These are phyloP conservation scores for Chymomyza procnemis DNA, from an alignment of 2,888 invertebrate species.

Conservation along the genomic window DNA sequence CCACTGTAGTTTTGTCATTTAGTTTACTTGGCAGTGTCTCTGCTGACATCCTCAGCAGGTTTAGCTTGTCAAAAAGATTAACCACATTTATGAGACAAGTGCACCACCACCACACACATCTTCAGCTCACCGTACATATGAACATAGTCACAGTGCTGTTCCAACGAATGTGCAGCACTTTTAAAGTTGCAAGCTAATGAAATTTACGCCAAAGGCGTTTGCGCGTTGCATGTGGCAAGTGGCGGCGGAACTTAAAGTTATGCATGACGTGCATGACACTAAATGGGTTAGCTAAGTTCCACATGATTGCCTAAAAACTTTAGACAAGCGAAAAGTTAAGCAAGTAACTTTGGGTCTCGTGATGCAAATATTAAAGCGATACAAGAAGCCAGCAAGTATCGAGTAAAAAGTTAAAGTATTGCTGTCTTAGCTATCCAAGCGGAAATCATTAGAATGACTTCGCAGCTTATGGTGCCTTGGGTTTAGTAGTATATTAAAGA, in stretches of 20 bases:
- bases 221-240: slow-evolving; percentile 1
- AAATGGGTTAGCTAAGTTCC: neutral
- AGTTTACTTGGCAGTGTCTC: neutral
- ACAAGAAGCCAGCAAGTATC: neutral
- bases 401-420: neutral
- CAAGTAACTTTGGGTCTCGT: neutral
- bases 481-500: neutral
- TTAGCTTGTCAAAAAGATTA: slow-evolving; percentile 60
- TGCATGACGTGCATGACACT: neutral
- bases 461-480: neutral
- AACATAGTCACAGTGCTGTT: neutral
- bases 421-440: neutral
- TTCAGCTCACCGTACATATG: neutral
- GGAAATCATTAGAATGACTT: neutral
- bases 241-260: slow-evolving; percentile 4
- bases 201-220: slow-evolving; percentile 51
- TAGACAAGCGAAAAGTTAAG: neutral
- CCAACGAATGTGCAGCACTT: slow-evolving; percentile 62
- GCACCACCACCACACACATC: slow-evolving; percentile 37
- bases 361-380: neutral
- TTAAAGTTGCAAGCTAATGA: slow-evolving; percentile 64
- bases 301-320: neutral
- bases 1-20: neutral
- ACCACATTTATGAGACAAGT: slow-evolving; percentile 63
- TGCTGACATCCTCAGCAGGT: slow-evolving; percentile 9